phyloP scores from a whole-genome alignment of 2,888 invertebrate genomes.

The Timema cristinae region DNA sequence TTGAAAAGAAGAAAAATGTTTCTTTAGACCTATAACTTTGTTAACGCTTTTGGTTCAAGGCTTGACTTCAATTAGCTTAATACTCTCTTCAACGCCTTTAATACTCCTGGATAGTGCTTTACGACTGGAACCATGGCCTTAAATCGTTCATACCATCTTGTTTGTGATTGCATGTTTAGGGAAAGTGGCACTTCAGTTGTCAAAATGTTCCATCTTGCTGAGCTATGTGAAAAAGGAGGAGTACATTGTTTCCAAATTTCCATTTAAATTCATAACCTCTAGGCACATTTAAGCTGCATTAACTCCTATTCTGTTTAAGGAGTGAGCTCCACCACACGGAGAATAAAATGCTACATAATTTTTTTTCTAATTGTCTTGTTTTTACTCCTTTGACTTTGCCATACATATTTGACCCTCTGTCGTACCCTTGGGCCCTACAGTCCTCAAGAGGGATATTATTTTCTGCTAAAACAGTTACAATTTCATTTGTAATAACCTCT shows the following conservation, averaged over 20 bases:
- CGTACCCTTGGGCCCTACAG: not conserved
- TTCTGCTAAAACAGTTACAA: too few relatives aligned
- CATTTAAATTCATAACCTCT: not conserved
- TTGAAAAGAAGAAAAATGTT: too few relatives aligned
- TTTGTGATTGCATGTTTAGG: not conserved
- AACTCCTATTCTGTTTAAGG: too few relatives aligned
- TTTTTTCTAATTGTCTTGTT: not conserved
- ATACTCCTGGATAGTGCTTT: constrained; percentile 2
- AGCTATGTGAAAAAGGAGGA: not conserved
- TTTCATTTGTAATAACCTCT: too few relatives aligned
- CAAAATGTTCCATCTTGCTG: not conserved
- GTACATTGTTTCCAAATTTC: constrained; percentile 2
- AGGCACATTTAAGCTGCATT: too few relatives aligned
- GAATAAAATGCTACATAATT: too few relatives aligned
- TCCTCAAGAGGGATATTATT: too few relatives aligned
- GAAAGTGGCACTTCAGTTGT: too few relatives aligned
- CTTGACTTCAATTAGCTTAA: too few relatives aligned
- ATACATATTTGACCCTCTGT: not conserved
- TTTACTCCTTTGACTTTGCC: not conserved
- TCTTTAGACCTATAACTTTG: too few relatives aligned
- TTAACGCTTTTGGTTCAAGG: too few relatives aligned
- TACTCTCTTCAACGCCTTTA: not conserved
- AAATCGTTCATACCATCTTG: not conserved
- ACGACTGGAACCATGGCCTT: not conserved
- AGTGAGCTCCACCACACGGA: too few relatives aligned